Conservation (phyloP, 2,113 vertebrate genomes). For the Oncorhynchus masou region DNA sequence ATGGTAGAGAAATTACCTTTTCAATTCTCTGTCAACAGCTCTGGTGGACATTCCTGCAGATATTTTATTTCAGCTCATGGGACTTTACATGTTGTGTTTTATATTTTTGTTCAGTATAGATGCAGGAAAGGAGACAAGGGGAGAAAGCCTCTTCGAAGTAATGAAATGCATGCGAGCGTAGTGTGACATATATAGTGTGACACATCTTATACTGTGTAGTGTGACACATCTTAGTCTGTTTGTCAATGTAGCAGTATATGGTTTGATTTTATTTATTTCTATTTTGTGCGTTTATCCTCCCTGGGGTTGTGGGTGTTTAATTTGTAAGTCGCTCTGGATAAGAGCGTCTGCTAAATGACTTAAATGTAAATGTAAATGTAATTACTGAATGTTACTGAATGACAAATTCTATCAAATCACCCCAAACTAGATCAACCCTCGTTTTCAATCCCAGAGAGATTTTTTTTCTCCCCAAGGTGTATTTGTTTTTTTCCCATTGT, state of each 20-base stretch:
- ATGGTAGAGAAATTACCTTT: too few relatives aligned
- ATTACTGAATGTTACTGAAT: constrained; percentile 14
- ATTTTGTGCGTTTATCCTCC: constrained; percentile 29
- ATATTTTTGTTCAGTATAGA: background rate
- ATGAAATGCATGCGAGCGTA: background rate
- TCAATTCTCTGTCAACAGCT: too few relatives aligned
- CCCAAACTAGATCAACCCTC: too few relatives aligned
- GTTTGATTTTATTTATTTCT: background rate
- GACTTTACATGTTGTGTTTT: background rate
- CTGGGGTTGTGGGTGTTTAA: constrained; percentile 27
- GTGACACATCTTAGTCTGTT: too few relatives aligned
- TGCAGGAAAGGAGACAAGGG: background rate
- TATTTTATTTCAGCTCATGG: background rate
- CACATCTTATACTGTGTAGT: too few relatives aligned
- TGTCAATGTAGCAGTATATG: too few relatives aligned
- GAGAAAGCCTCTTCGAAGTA: background rate
- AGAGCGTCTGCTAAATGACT: too few relatives aligned
- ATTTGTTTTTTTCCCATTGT: background rate
- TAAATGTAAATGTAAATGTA: too few relatives aligned
- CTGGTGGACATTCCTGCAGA: too few relatives aligned
- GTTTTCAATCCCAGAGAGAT: too few relatives aligned
- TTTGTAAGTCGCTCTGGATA: too few relatives aligned
- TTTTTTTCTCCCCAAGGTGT: background rate
- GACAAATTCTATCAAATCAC: background rate
- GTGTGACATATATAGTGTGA: background rate